phyloP scores from a whole-genome alignment of 2,797 vertebrate species.

The Melanotaenia parkinsoni region DNA sequence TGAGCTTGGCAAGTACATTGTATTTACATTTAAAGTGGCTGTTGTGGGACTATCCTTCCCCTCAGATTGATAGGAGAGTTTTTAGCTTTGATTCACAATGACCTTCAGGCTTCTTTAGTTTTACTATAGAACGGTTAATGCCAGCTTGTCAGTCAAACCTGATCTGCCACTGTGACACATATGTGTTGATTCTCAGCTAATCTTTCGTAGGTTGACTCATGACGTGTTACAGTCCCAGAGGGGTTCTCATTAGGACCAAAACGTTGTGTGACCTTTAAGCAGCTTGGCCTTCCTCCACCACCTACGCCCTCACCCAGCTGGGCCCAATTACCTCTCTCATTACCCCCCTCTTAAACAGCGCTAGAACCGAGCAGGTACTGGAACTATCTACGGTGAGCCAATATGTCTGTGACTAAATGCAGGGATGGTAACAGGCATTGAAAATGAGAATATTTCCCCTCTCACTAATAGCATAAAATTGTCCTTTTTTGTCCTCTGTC shows the following conservation, averaged over 20 bases:
- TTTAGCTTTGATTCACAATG: conserved; percentile 74
- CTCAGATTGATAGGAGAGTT: conserved; percentile 72
- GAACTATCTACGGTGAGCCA: conserved; percentile 50
- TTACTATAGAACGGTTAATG: conserved; percentile 54
- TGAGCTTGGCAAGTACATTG: conserved; percentile 68
- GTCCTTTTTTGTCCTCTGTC: conserved; percentile 15
- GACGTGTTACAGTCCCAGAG: conserved; percentile 66
- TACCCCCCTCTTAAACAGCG: conserved; percentile 72
- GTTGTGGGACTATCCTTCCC: conserved; percentile 58
- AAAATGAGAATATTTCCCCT: conserved; percentile 44
- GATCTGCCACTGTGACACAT: conserved; percentile 25
- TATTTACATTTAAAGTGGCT: conserved; percentile 80
- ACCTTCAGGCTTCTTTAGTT: conserved; percentile 77
- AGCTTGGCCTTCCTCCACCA: conserved; percentile 57
- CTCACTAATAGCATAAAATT: conserved; percentile 46
- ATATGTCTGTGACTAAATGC: conserved; percentile 66
- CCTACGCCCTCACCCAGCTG: conserved; percentile 76
- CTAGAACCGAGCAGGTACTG: conserved; percentile 59
- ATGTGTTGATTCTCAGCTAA: conserved; percentile 65
- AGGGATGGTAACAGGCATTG: conserved; percentile 45
- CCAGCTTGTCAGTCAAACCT: conserved; percentile 72
- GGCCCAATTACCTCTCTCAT: conserved; percentile 81
- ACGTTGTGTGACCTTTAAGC: conserved; percentile 79
- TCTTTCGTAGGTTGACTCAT: conserved; percentile 70
- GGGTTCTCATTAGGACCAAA: conserved; percentile 82